These are phyloP conservation scores for Parnassius apollo DNA, from an alignment of 2,888 invertebrate species.

Conservation along the genomic window DNA sequence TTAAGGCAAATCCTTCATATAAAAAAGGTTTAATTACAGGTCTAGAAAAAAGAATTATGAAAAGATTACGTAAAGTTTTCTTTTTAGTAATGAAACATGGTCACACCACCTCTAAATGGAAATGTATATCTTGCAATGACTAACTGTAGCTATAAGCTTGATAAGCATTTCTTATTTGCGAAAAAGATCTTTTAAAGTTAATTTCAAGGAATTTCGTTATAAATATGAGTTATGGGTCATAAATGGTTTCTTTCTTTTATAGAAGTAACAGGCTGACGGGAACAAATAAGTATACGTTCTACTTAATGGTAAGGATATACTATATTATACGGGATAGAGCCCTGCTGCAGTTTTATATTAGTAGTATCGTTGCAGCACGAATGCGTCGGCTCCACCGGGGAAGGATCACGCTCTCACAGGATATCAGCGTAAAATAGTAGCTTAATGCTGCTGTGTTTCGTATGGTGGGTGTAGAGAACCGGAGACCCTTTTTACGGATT, in stretches of 20 bases:
- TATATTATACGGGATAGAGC: too few relatives aligned
- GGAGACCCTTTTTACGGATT: too few relatives aligned
- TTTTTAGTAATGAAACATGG: neutral
- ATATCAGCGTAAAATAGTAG: too few relatives aligned
- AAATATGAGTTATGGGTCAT: neutral
- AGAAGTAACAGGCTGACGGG: neutral
- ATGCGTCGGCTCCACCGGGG: too few relatives aligned
- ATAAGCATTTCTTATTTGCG: slow-evolving; percentile 1
- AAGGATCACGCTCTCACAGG: too few relatives aligned
- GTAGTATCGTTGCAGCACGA: too few relatives aligned
- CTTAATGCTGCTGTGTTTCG: too few relatives aligned
- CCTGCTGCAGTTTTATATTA: too few relatives aligned
- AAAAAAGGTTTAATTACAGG: neutral
- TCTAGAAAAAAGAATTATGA: neutral
- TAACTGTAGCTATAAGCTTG: neutral
- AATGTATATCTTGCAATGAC: slow-evolving; percentile 3
- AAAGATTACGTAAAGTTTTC: neutral
- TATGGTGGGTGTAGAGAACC: too few relatives aligned
- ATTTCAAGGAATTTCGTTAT: neutral
- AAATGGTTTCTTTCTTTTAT: neutral
- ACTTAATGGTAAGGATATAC: neutral
- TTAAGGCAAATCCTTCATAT: too few relatives aligned
- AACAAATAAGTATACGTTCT: neutral
- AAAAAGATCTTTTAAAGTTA: neutral
- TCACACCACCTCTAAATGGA: slow-evolving; percentile 7